Evolutionary conservation across 2,113 vertebrate genomes (phyloP).

Genomic region (Lepus europaeus): DNA sequence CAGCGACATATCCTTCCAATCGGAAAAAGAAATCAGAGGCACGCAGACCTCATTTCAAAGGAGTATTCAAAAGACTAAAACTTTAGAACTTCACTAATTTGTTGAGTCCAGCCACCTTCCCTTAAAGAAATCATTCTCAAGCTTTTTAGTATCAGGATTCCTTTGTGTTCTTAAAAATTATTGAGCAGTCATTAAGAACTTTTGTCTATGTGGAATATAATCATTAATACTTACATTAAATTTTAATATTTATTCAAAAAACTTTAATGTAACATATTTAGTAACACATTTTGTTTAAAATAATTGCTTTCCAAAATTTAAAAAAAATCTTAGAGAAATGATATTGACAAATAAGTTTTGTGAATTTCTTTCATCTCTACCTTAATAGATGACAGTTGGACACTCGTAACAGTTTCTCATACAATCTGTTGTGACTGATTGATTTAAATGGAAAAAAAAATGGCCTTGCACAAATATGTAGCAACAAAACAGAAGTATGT

Average conservation of each 20-base stretch:
- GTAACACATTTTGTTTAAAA: conserved; percentile 45
- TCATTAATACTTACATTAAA: conserved; percentile 24
- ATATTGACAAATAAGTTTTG: not conserved
- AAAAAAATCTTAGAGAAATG: conserved; percentile 54
- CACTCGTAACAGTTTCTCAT: conserved; percentile 28
- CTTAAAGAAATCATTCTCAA: conserved; percentile 19
- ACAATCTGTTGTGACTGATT: not conserved
- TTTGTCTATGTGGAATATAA: conserved; percentile 10
- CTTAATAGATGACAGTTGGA: conserved; percentile 26
- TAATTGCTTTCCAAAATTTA: conserved; percentile 26
- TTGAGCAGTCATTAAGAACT: not conserved
- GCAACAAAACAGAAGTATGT: conserved; percentile 15
- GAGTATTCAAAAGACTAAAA: conserved; percentile 22
- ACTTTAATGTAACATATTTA: conserved; percentile 29
- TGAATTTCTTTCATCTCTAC: conserved; percentile 62
- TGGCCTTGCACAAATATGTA: not conserved
- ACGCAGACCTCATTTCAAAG: conserved; percentile 38
- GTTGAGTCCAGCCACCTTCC: not conserved
- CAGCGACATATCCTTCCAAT: not conserved
- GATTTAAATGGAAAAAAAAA: conserved; percentile 9
- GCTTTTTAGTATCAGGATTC: not conserved
- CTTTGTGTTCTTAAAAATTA: conserved; percentile 36
- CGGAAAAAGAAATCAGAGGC: not conserved
- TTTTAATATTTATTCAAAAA: not conserved
- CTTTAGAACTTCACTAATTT: conserved; percentile 2